Evolutionary conservation across 2,113 vertebrate genomes (phyloP).

Genomic region (Ictalurus punctatus): DNA sequence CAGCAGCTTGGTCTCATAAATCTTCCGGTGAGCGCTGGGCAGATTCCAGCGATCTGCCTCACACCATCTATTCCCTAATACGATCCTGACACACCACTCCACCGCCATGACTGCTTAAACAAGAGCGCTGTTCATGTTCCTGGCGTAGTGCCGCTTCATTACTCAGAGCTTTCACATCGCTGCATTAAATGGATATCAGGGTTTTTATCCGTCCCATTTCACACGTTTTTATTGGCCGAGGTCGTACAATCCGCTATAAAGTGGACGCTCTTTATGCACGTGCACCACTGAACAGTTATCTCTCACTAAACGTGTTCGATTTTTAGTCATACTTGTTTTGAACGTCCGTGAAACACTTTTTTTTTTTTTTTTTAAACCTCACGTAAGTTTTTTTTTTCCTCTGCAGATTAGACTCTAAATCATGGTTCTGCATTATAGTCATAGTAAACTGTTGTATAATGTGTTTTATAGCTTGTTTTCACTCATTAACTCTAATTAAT

Average conservation of each 20-base stretch:
- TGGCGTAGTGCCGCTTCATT: not conserved
- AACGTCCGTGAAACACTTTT: not conserved
- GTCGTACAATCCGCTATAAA: not conserved
- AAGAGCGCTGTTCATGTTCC: constrained; percentile 18
- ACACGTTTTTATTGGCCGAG: not conserved
- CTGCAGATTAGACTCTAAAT: not conserved
- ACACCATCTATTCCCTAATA: not conserved
- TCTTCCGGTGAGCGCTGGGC: constrained; percentile 2
- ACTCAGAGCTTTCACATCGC: not conserved
- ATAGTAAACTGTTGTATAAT: not conserved
- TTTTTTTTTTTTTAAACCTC: not conserved
- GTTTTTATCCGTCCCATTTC: not conserved
- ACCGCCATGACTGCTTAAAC: constrained; percentile 16
- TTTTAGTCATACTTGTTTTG: not conserved
- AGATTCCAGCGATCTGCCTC: constrained; percentile 19
- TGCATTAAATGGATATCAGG: not conserved
- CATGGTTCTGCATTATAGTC: not conserved
- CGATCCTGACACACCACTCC: not conserved
- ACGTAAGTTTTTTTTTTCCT: too few relatives aligned
- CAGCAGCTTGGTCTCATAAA: constrained; percentile 12
- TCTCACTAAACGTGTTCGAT: not conserved
- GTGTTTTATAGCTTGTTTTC: not conserved
- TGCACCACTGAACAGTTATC: not conserved
- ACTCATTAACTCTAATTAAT: not conserved
- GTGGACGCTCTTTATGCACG: not conserved